These are phyloP conservation scores for Battus philenor DNA, from an alignment of 1,140 invertebrate genomes.

Conservation along the genomic window DNA sequence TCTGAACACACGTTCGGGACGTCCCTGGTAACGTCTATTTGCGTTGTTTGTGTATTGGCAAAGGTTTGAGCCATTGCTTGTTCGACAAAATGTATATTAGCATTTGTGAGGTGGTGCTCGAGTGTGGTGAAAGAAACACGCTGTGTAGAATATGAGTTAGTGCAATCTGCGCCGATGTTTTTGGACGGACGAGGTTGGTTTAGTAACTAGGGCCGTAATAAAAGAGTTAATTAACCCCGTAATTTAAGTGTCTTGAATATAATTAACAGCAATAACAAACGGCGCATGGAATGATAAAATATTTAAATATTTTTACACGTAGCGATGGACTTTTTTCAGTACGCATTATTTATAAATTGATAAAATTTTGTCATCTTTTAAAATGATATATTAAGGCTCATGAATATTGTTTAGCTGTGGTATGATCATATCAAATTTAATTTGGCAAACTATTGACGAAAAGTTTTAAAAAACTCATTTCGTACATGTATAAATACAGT, in stretches of 20 bases:
- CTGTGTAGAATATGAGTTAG: constrained; percentile 45
- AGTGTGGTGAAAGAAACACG: constrained; percentile 39
- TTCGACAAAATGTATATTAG: constrained; percentile 40
- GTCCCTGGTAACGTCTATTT: constrained; percentile 40
- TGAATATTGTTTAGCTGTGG: too few relatives aligned
- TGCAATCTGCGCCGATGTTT: constrained; percentile 51
- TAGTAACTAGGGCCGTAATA: constrained; percentile 9
- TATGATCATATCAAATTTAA: too few relatives aligned
- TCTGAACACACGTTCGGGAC: constrained; percentile 48
- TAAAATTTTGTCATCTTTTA: too few relatives aligned
- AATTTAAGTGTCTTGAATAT: constrained; percentile 4
- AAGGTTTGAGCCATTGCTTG: constrained; percentile 44
- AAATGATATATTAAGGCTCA: too few relatives aligned
- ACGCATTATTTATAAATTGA: too few relatives aligned
- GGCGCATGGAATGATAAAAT: constrained; percentile 1
- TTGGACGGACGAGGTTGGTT: constrained; percentile 63
- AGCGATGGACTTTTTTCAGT: too few relatives aligned
- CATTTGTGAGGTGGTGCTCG: constrained; percentile 42
- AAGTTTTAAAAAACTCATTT: too few relatives aligned
- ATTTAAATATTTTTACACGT: too few relatives aligned
- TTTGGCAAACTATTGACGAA: too few relatives aligned
- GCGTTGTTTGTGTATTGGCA: constrained; percentile 36
- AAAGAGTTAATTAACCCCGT: constrained; percentile 7
- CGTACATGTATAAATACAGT: too few relatives aligned
- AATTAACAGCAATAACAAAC: constrained; percentile 1